Percentiles rank a stretch among this genome's conserved stretches.
phyloP scores from a whole-genome alignment of 2,797 vertebrate species.

The Gila robusta region DNA sequence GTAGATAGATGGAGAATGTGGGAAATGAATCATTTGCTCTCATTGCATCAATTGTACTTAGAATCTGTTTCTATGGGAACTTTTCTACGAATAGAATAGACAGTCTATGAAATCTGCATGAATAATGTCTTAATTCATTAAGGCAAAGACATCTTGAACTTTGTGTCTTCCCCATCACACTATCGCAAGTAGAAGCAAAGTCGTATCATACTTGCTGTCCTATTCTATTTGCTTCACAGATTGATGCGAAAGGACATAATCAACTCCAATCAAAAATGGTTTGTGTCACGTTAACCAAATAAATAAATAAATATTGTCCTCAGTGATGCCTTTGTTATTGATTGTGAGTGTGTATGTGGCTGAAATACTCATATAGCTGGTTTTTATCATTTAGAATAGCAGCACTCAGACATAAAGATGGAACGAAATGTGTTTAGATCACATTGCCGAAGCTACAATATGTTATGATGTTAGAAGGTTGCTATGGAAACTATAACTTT shows the following conservation, averaged over 20 bases:
- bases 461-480: slow-evolving; percentile 44
- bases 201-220: neutral
- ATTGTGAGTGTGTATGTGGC: neutral
- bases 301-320: slow-evolving; percentile 45
- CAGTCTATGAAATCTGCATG: slow-evolving; percentile 1
- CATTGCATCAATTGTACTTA: neutral
- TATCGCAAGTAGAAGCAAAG: neutral
- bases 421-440: neutral
- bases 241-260: neutral
- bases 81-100: neutral
- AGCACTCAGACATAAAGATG: neutral
- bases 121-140: slow-evolving; percentile 14
- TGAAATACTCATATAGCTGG: neutral
- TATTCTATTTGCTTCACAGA: neutral
- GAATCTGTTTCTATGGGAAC: neutral
- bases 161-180: slow-evolving; percentile 6
- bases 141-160: neutral
- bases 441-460: neutral
- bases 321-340: slow-evolving; percentile 3
- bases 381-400: slow-evolving; percentile 1
- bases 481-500: slow-evolving; percentile 62
- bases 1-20: neutral
- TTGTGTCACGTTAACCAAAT: slow-evolving; percentile 16
- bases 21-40: neutral
- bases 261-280: neutral